Evolutionary conservation across 2,888 invertebrate species (phyloP).

Genomic region (Sabatieria punctata): DNA sequence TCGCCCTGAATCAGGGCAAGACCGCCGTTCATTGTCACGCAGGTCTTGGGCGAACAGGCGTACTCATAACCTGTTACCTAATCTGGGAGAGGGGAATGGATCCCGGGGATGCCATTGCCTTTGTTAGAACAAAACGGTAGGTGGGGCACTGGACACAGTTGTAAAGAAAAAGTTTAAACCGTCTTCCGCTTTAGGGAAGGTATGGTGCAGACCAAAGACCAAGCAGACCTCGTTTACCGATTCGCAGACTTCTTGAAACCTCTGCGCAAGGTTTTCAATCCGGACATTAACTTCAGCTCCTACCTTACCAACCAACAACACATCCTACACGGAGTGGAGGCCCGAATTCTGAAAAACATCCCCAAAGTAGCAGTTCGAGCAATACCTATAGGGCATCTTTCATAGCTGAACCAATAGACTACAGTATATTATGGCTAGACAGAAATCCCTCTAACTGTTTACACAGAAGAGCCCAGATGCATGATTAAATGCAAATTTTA

Average conservation of each 20-base stretch:
- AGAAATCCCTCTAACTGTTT: background rate
- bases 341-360: slow-evolving; percentile 52
- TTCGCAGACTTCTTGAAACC: slow-evolving; percentile 63
- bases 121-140: slow-evolving; percentile 50
- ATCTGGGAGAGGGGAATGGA: slow-evolving; percentile 57
- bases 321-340: slow-evolving; percentile 58
- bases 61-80: slow-evolving; percentile 66
- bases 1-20: slow-evolving; percentile 59
- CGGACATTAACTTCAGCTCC: slow-evolving; percentile 19
- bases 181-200: slow-evolving; percentile 42
- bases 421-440: no score
- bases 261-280: slow-evolving; percentile 50
- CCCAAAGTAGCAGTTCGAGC: slow-evolving; percentile 49
- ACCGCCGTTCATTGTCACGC: slow-evolving; percentile 72
- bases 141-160: no score
- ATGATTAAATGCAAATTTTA: slow-evolving; percentile 29
- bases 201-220: slow-evolving; percentile 62
- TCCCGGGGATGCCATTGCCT: slow-evolving; percentile 60
- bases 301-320: slow-evolving; percentile 53
- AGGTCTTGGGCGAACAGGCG: slow-evolving; percentile 53
- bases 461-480: background rate
- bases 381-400: no score
- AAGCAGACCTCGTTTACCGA: slow-evolving; percentile 60
- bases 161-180: no score
- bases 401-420: no score